These are phyloP conservation scores for Apis laboriosa DNA, from an alignment of 1,140 invertebrate species.

Conservation along the genomic window DNA sequence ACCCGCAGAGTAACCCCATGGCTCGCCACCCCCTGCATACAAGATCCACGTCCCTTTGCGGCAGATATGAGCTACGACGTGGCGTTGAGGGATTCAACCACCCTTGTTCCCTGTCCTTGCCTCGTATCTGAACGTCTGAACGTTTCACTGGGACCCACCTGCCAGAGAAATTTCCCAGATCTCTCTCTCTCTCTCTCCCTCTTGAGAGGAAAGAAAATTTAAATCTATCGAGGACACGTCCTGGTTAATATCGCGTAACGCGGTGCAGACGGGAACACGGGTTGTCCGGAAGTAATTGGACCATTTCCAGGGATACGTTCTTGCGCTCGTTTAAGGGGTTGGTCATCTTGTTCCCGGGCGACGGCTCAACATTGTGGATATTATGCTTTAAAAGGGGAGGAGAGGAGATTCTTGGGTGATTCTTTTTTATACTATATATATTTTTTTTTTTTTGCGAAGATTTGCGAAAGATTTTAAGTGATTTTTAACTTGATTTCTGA, in stretches of 20 bases:
- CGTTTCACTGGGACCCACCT: constrained; percentile 20
- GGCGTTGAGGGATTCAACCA: constrained; percentile 72
- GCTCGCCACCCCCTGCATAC: constrained; percentile 67
- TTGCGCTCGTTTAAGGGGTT: neutral
- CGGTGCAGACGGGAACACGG: constrained; percentile 8
- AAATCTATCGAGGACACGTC: constrained; percentile 56
- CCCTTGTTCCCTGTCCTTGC: constrained; percentile 58
- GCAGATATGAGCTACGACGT: constrained; percentile 78
- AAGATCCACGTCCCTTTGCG: constrained; percentile 76
- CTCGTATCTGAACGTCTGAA: constrained; percentile 52
- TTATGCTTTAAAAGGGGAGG: neutral
- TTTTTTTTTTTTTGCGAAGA: too few species aligned
- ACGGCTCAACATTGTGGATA: neutral
- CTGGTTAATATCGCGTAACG: constrained; percentile 38
- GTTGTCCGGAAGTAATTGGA: constrained; percentile 42
- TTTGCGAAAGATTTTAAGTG: too few species aligned
- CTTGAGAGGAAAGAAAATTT: constrained; percentile 44
- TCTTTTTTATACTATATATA: neutral
- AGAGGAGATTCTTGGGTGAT: neutral
- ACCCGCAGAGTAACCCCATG: constrained; percentile 77
- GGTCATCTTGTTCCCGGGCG: neutral
- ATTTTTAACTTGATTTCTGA: too few species aligned
- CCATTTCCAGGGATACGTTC: constrained; percentile 21
- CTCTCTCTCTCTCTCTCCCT: constrained; percentile 17
- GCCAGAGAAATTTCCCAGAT: constrained; percentile 50